Evolutionary conservation across 2,113 vertebrate species (phyloP).

Genomic region (Vulpes vulpes): DNA sequence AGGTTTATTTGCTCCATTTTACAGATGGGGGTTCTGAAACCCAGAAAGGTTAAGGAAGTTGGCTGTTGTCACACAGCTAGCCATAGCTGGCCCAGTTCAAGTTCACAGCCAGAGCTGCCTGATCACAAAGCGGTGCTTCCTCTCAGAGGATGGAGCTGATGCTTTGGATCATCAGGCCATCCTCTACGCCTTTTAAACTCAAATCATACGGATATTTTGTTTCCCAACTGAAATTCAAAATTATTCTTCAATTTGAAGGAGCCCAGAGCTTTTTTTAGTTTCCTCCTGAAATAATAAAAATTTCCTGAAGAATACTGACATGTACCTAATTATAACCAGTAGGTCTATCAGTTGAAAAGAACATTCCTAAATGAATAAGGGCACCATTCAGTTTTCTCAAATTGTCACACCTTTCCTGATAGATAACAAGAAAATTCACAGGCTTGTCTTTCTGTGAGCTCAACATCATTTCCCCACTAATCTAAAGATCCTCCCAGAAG

Average conservation of each 20-base stretch:
- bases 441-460: slow-evolving; percentile 50
- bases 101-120: neutral
- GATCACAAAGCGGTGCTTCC: neutral
- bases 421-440: slow-evolving; percentile 51
- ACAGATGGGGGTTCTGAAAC: neutral
- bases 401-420: slow-evolving; percentile 26
- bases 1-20: neutral
- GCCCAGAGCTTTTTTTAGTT: neutral
- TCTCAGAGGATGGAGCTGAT: neutral
- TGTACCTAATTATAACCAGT: neutral
- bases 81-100: neutral
- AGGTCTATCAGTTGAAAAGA: slow-evolving; percentile 40
- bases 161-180: neutral
- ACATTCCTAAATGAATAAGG: neutral
- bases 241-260: slow-evolving; percentile 37
- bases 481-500: slow-evolving; percentile 63
- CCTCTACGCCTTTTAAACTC: neutral
- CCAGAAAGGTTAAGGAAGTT: neutral
- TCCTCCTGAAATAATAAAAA: neutral
- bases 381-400: neutral
- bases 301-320: slow-evolving; percentile 23
- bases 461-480: slow-evolving; percentile 33
- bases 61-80: neutral
- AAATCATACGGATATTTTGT: neutral
- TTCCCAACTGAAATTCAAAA: slow-evolving; percentile 44